Conservation (phyloP, 2,113 vertebrate species). For the Dromaius novaehollandiae region DNA sequence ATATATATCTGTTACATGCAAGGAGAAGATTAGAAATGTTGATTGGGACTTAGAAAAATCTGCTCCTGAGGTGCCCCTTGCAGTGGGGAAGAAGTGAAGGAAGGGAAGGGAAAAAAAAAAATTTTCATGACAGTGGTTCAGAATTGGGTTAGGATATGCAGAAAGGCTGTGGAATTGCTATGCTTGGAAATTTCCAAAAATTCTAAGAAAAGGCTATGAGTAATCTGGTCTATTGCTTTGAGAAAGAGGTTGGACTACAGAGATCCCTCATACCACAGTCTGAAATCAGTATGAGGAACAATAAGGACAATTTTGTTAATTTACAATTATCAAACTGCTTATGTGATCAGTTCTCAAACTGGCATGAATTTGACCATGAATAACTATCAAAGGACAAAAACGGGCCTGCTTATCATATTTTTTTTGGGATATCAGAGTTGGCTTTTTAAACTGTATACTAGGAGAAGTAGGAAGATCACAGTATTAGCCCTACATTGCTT, state of each 20-base stretch:
- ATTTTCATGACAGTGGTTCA: not conserved
- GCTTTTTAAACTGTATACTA: not conserved
- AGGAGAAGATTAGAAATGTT: not conserved
- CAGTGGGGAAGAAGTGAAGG: not conserved
- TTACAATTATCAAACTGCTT: not conserved
- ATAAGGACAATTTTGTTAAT: not conserved
- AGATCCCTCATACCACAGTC: not conserved
- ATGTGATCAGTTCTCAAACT: not conserved
- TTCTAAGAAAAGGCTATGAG: not conserved
- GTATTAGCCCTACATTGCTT: not conserved
- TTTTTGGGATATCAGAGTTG: not conserved
- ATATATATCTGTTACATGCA: not conserved
- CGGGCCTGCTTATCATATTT: not conserved
- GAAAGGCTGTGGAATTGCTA: not conserved
- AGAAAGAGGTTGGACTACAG: not conserved
- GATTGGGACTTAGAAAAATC: not conserved
- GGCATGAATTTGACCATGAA: not conserved
- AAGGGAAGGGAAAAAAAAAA: not conserved
- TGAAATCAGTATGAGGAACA: not conserved
- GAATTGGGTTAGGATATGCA: not conserved
- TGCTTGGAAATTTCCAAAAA: not conserved
- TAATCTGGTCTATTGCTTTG: not conserved
- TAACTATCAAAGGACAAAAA: not conserved
- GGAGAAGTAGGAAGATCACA: not conserved
- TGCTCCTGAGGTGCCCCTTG: not conserved